These are phyloP conservation scores for Neodiprion pinetum DNA, from an alignment of 1,140 invertebrate species.

Conservation along the genomic window DNA sequence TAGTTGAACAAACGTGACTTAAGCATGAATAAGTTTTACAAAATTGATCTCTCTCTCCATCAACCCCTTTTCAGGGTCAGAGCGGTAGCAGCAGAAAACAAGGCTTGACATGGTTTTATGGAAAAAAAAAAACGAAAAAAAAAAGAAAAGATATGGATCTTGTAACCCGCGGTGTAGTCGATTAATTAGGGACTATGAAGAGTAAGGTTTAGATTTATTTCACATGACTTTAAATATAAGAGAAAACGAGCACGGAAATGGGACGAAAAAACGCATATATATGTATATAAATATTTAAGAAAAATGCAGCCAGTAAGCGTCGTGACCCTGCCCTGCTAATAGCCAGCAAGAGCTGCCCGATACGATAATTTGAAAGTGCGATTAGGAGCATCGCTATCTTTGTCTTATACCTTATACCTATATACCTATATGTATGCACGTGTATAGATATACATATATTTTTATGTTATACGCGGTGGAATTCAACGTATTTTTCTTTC, in stretches of 20 bases:
- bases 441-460: too few species aligned
- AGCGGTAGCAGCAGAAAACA: too few species aligned
- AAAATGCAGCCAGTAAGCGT: constrained; percentile 38
- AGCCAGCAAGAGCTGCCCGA: constrained; percentile 9
- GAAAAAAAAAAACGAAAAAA: not conserved
- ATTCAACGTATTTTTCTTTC: too few species aligned
- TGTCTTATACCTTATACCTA: constrained; percentile 26
- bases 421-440: too few species aligned
- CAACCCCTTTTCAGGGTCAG: too few species aligned
- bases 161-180: not conserved
- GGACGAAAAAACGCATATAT: constrained; percentile 4
- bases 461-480: too few species aligned
- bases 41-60: too few species aligned
- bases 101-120: too few species aligned
- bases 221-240: not conserved
- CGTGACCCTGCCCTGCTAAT: constrained; percentile 29
- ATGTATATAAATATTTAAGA: constrained; percentile 35
- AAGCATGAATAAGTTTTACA: too few species aligned
- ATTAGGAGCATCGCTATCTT: constrained; percentile 12
- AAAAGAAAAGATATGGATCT: not conserved
- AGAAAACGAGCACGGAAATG: constrained; percentile 2
- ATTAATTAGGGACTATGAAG: not conserved
- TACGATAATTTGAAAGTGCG: constrained; percentile 7
- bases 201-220: not conserved
- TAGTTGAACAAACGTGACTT: too few species aligned